Evolutionary conservation across 1,140 invertebrate genomes (phyloP).

Genomic region (Zaprionus tsacasi): DNA sequence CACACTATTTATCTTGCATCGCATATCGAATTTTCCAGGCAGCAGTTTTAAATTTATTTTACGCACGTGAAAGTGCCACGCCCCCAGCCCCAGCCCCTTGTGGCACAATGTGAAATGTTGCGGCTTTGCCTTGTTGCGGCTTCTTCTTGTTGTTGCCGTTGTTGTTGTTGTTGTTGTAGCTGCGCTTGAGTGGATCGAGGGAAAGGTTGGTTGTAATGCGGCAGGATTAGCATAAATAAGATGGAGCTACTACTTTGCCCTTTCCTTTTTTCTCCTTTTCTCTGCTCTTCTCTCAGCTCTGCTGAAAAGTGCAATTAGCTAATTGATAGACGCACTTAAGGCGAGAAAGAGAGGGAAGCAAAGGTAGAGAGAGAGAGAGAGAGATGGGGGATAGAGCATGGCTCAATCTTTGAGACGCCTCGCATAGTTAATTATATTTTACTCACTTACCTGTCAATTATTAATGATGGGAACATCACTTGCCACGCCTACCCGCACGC

Average conservation of each 20-base stretch:
- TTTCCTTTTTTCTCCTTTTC: neutral
- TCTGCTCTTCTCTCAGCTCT: no score
- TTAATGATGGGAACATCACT: constrained; percentile 54
- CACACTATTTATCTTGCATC: constrained; percentile 22
- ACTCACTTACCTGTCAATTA: constrained; percentile 63
- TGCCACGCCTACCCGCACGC: constrained; percentile 24
- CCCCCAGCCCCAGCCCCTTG: neutral
- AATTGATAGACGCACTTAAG: constrained; percentile 48
- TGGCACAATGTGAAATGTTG: constrained; percentile 23
- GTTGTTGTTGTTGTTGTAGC: neutral
- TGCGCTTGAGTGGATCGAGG: neutral
- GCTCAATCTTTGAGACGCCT: constrained; percentile 35
- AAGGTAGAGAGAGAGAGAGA: neutral
- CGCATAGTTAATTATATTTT: constrained; percentile 57
- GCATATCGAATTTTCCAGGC: constrained; percentile 32
- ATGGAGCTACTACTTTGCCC: constrained; percentile 1
- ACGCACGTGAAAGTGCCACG: constrained; percentile 65
- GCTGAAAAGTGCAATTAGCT: constrained; percentile 48
- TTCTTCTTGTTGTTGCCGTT: constrained; percentile 1
- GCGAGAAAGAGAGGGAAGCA: neutral
- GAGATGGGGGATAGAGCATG: neutral
- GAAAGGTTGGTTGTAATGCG: constrained; percentile 20
- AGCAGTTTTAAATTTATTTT: constrained; percentile 73
- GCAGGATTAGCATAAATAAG: constrained; percentile 64
- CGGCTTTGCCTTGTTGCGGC: constrained; percentile 9